Percentiles rank a stretch among this genome's conserved stretches.
Conservation (phyloP, 2,113 vertebrate species). For the Cranoglanis bouderius region DNA sequence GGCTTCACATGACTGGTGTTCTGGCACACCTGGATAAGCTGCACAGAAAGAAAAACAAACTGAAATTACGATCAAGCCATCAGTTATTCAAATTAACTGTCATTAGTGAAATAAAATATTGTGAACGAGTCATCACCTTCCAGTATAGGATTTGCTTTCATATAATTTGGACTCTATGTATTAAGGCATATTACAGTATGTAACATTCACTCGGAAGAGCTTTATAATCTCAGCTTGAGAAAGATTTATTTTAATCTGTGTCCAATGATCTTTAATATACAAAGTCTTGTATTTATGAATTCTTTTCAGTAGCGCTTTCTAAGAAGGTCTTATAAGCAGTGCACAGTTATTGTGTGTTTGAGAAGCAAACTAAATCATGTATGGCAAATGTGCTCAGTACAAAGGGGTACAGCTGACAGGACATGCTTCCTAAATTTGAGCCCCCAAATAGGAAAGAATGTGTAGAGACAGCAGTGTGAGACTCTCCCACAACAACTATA, state of each 20-base stretch:
- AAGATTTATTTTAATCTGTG: not conserved
- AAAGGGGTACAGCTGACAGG: slow-evolving; percentile 38
- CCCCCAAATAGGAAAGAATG: slow-evolving; percentile 43
- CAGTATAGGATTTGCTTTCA: not conserved
- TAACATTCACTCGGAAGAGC: not conserved
- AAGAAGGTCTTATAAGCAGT: not conserved
- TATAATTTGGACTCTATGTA: not conserved
- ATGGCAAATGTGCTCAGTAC: not conserved
- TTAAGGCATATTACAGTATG: not conserved
- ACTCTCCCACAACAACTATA: slow-evolving; percentile 9
- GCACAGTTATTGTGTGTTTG: not conserved
- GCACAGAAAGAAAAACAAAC: not conserved
- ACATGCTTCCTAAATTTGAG: slow-evolving; percentile 46
- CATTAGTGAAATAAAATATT: not conserved
- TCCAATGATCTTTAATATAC: not conserved
- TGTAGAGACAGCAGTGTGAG: slow-evolving; percentile 18
- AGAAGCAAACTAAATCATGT: slow-evolving; percentile 36
- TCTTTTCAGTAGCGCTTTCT: not conserved
- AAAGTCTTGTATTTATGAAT: not conserved
- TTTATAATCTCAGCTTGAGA: not conserved
- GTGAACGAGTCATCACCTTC: not conserved
- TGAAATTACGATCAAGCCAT: not conserved
- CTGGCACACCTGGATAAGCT: not conserved
- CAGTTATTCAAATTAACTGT: slow-evolving; percentile 27
- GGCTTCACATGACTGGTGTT: not conserved